Evolutionary conservation across 2,113 vertebrate genomes (phyloP).

Genomic region (Cettia cetti): DNA sequence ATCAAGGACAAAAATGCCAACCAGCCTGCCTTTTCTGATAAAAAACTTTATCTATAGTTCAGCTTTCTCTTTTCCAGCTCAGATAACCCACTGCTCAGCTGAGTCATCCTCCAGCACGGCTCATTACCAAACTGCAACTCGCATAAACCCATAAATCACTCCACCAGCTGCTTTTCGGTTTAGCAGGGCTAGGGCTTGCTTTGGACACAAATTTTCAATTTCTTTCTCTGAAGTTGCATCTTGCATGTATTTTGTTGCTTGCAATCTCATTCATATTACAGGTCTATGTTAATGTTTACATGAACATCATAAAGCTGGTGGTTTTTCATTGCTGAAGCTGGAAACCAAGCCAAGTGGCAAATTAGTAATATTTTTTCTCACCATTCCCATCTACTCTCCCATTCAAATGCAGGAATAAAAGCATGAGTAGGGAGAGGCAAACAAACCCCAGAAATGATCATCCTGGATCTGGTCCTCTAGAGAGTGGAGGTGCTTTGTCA

Average conservation of each 20-base stretch:
- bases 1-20: not conserved
- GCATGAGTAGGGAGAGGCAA: not conserved
- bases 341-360: not conserved
- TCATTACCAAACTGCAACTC: not conserved
- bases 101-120: not conserved
- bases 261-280: not conserved
- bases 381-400: not conserved
- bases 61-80: constrained; percentile 28
- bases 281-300: not conserved
- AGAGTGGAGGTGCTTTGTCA: not conserved
- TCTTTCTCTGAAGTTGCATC: not conserved
- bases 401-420: not conserved
- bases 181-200: not conserved
- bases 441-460: not conserved
- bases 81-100: constrained; percentile 15
- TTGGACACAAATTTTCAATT: not conserved
- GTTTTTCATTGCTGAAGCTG: not conserved
- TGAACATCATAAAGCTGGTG: not conserved
- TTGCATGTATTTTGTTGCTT: not conserved
- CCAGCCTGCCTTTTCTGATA: not conserved
- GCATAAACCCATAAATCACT: not conserved
- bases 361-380: not conserved
- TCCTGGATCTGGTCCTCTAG: not conserved
- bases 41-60: not conserved
- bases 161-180: not conserved